Evolutionary conservation across 1,140 invertebrate species (phyloP), one percentile per base, ranked within the genome.

Genomic region (Neodiprion fabricii): DNA sequence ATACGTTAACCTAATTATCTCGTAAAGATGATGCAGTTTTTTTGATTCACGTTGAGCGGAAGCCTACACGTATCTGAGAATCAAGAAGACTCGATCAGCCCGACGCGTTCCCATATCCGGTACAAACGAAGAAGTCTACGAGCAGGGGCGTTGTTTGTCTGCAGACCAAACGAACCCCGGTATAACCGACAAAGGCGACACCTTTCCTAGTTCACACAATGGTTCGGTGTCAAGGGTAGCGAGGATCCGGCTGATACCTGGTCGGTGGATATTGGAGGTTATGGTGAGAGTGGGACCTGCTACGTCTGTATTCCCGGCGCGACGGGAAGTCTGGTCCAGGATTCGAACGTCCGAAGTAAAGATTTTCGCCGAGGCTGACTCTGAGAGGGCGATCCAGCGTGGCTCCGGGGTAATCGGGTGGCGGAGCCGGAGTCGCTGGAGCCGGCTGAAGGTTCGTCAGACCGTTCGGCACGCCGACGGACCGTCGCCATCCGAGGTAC

Each of bases 401-500:
- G 5, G 83, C 79, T 0, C 84, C 85, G 14, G 85, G 84, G 71
- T 87, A 88, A 70, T 88, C 86, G 0, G 84, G 84, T 4, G 80
- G 82, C 1, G 85, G 82, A 71, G 84, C 40, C 74, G 82, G 70
- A 28, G 79, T 66, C 10, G 83, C 83, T 77, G 91, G 88, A 4
- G 89, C 87, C 7, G 89, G 84, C 67, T 92, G 90, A 76, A 92
- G 92, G 77, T 93, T 90, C 73, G 91, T 91, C 14, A 87, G 78
- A 7, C 81, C 83, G 49, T 89, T 89, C 1, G 91, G 86, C 9
- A 90, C 82, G 48, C 91, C 91, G 66, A 90, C 88, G 3, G 92
- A 93, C 72, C 92, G 90, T 74, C 93, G 90, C 94, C 94, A 95
- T 0, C 92, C 91, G 61, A 92, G 90, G 79, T 94, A 93, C 40